Conservation (phyloP, 2,888 invertebrate species). For the Arctia plantaginis region DNA sequence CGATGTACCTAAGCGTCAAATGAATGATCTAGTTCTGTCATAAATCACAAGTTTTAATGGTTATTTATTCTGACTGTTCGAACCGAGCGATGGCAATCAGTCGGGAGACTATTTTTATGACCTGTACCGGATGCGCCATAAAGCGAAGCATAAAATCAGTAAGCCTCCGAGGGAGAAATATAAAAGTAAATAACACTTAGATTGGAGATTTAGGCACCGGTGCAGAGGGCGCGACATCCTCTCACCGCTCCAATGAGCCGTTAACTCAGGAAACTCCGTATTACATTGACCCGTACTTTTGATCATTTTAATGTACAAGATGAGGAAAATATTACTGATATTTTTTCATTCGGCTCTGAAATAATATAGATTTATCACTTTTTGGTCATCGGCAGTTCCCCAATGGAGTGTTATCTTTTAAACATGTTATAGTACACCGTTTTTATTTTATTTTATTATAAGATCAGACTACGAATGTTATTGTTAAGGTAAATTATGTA, state of each 20-base stretch:
- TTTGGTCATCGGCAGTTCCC: neutral
- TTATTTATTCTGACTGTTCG: slow-evolving; percentile 74
- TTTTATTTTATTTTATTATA: neutral
- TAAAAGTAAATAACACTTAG: slow-evolving; percentile 83
- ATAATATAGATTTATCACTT: slow-evolving; percentile 30
- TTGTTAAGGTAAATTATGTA: neutral
- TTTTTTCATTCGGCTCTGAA: slow-evolving; percentile 35
- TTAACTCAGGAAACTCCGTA: slow-evolving; percentile 58
- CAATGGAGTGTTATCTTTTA: neutral
- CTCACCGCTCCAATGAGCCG: slow-evolving; percentile 64
- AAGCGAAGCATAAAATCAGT: slow-evolving; percentile 82
- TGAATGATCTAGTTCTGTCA: slow-evolving; percentile 61
- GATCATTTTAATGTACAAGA: slow-evolving; percentile 56
- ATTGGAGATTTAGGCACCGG: slow-evolving; percentile 74
- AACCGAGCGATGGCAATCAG: slow-evolving; percentile 80
- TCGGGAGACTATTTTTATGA: slow-evolving; percentile 81
- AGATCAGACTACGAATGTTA: neutral
- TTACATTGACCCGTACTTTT: slow-evolving; percentile 63
- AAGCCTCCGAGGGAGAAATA: slow-evolving; percentile 78
- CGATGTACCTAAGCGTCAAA: slow-evolving; percentile 48
- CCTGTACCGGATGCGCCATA: slow-evolving; percentile 81
- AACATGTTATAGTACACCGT: neutral
- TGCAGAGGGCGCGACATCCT: slow-evolving; percentile 58
- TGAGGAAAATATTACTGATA: slow-evolving; percentile 49
- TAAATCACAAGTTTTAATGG: slow-evolving; percentile 78